Conservation (phyloP, 2,113 vertebrate species). For the Sinocyclocheilus anshuiensis region DNA sequence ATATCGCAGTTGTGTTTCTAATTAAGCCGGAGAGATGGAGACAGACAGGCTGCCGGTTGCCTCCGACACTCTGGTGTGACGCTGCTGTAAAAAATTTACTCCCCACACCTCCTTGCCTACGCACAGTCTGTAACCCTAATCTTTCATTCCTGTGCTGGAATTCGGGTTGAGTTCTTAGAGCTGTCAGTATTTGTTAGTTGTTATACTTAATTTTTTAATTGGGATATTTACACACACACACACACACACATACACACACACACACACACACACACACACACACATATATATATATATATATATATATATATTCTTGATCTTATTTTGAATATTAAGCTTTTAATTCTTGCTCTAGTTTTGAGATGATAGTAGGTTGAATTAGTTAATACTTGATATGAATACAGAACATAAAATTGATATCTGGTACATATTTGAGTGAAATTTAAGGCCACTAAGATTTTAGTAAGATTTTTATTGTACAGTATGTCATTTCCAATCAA, state of each 20-base stretch:
- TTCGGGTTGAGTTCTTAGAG: not conserved
- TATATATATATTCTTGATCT: too few species aligned
- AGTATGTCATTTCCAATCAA: not conserved
- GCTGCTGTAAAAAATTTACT: slow-evolving; percentile 46
- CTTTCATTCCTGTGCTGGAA: slow-evolving; percentile 45
- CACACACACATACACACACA: too few species aligned
- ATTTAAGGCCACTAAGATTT: too few species aligned
- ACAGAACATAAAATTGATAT: not conserved
- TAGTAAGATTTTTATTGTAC: not conserved
- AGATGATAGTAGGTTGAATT: too few species aligned
- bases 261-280: too few species aligned
- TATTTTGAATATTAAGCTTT: too few species aligned
- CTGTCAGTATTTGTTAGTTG: slow-evolving; percentile 1
- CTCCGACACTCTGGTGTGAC: slow-evolving; percentile 46
- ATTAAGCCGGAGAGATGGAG: slow-evolving; percentile 62
- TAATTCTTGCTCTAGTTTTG: too few species aligned
- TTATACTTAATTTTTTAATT: not conserved
- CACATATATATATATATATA: too few species aligned
- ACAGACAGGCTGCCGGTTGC: slow-evolving; percentile 64
- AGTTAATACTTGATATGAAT: too few species aligned
- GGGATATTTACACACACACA: not conserved
- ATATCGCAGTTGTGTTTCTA: slow-evolving; percentile 61
- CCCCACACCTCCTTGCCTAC: slow-evolving; percentile 14
- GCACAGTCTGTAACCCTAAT: slow-evolving; percentile 34
- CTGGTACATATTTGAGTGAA: not conserved